These are phyloP conservation scores for Chaetoderma sp. DNA, from an alignment of 2,888 invertebrate genomes.

Conservation along the genomic window DNA sequence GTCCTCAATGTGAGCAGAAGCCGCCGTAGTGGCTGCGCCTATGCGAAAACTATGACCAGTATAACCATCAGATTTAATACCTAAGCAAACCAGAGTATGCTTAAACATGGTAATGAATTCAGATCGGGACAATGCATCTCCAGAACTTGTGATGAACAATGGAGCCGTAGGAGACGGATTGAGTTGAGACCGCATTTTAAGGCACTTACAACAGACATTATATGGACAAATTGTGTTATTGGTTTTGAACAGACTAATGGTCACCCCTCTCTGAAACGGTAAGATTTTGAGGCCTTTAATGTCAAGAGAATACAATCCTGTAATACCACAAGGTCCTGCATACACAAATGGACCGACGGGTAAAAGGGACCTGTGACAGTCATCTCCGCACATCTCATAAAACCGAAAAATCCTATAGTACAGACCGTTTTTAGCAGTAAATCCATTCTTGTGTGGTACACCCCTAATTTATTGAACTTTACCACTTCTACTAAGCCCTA, in stretches of 20 bases:
- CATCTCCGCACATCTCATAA: slow-evolving; percentile 24
- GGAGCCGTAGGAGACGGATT: too few species aligned
- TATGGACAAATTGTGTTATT: slow-evolving; percentile 2
- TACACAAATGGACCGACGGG: neutral
- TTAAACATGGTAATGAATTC: too few species aligned
- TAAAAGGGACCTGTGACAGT: slow-evolving; percentile 11
- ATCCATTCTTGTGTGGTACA: too few species aligned
- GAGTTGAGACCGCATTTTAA: neutral
- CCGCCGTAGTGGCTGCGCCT: slow-evolving; percentile 16
- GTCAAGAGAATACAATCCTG: neutral
- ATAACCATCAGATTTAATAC: neutral
- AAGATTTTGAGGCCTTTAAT: slow-evolving; percentile 18
- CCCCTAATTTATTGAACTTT: too few species aligned
- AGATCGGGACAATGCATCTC: too few species aligned
- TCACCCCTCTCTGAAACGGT: slow-evolving; percentile 18
- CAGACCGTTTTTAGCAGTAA: slow-evolving; percentile 13
- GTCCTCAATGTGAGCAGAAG: slow-evolving; percentile 10
- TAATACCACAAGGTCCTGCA: slow-evolving; percentile 3
- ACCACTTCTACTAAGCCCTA: too few species aligned
- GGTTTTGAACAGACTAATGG: slow-evolving; percentile 5
- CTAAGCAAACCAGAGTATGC: slow-evolving; percentile 5
- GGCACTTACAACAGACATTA: slow-evolving; percentile 2
- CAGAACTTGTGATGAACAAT: too few species aligned
- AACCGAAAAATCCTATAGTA: too few species aligned
- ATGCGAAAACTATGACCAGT: slow-evolving; percentile 20